Evolutionary conservation across 2,113 vertebrate genomes (phyloP).

Genomic region (Nothocercus julius): DNA sequence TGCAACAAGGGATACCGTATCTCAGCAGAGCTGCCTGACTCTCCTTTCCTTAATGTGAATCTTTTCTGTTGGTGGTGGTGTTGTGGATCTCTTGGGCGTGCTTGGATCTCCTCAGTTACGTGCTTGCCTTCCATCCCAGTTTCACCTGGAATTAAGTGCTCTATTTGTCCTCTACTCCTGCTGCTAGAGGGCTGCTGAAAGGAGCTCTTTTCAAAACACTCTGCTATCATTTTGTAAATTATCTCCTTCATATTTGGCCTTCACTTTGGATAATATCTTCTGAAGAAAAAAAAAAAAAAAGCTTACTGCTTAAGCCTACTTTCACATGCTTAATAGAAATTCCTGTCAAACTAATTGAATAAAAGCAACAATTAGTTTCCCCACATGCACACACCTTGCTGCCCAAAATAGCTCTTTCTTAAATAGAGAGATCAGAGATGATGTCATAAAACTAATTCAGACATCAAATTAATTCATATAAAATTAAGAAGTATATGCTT

Average conservation of each 20-base stretch:
- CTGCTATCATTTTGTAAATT: neutral
- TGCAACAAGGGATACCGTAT: neutral
- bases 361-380: neutral
- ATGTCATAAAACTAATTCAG: neutral
- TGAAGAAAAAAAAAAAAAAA: neutral
- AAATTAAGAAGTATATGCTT: neutral
- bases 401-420: neutral
- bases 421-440: neutral
- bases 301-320: neutral
- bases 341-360: neutral
- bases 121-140: neutral
- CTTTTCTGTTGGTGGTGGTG: neutral
- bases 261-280: neutral
- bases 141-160: neutral
- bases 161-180: neutral
- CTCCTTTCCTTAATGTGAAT: neutral
- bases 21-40: neutral
- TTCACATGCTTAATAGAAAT: neutral
- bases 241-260: neutral
- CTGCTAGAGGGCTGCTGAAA: neutral
- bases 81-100: neutral
- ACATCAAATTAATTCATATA: neutral
- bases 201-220: neutral
- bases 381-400: too few relatives aligned
- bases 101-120: neutral